Percentiles rank a stretch among this genome's conserved stretches.
Conservation (phyloP, 2,797 vertebrate genomes). For the Xenentodon cancila region DNA sequence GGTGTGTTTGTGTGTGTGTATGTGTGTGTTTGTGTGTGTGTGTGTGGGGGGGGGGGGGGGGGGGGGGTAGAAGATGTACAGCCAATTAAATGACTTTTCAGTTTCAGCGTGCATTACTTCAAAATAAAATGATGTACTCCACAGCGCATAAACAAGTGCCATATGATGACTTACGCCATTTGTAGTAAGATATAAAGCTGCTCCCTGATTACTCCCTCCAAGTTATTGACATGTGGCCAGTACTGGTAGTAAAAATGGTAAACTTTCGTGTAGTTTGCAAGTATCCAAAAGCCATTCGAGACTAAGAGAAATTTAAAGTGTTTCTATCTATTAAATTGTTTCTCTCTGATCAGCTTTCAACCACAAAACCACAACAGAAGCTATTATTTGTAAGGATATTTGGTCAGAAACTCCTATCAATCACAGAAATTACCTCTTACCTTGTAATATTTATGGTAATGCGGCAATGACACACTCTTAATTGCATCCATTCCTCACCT, state of each 20-base stretch:
- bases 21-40: too few relatives aligned
- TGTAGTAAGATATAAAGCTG: too few relatives aligned
- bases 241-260: background rate
- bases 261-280: background rate
- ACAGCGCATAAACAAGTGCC: too few relatives aligned
- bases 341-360: slow-evolving; percentile 10
- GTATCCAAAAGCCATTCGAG: background rate
- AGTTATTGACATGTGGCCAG: too few relatives aligned
- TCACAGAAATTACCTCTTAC: slow-evolving; percentile 73
- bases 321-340: slow-evolving; percentile 20
- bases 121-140: too few relatives aligned
- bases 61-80: too few relatives aligned
- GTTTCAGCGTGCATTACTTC: too few relatives aligned
- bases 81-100: too few relatives aligned
- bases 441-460: slow-evolving; percentile 77
- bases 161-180: too few relatives aligned
- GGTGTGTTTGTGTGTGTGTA: too few relatives aligned
- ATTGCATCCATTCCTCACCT: slow-evolving; percentile 72
- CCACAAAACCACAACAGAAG: slow-evolving; percentile 18
- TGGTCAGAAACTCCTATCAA: slow-evolving; percentile 63
- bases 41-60: too few relatives aligned
- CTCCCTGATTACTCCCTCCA: too few relatives aligned
- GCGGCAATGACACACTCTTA: slow-evolving; percentile 60
- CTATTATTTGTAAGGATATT: slow-evolving; percentile 48
- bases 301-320: background rate